Evolutionary conservation across 2,113 vertebrate species (phyloP).

Genomic region (Tupaia chinensis): DNA sequence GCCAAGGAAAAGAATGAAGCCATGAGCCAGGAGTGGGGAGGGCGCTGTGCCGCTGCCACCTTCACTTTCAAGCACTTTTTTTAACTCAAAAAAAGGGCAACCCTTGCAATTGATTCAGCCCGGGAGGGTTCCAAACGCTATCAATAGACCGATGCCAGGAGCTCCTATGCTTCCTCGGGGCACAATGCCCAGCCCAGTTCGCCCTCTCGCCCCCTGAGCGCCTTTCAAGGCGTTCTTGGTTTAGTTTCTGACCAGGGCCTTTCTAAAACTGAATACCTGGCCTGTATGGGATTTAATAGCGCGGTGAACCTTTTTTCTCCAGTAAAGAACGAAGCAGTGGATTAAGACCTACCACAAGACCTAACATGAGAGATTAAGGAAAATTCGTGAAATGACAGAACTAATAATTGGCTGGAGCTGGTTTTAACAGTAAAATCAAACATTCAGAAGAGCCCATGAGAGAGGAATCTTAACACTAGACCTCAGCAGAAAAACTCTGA

Average conservation of each 20-base stretch:
- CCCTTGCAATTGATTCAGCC: not conserved
- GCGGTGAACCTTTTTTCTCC: not conserved
- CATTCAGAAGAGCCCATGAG: not conserved
- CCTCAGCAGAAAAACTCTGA: not conserved
- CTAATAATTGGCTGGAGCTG: not conserved
- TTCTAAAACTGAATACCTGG: not conserved
- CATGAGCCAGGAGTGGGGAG: not conserved
- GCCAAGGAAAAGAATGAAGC: not conserved
- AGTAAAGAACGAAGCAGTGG: not conserved
- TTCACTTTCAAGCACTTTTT: slow-evolving; percentile 6
- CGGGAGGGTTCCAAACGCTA: not conserved
- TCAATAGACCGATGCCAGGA: not conserved
- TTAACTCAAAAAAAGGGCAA: not conserved
- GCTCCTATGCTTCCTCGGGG: not conserved
- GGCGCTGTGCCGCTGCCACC: slow-evolving; percentile 1
- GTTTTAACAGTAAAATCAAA: not conserved
- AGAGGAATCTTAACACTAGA: not conserved
- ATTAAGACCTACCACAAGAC: slow-evolving; percentile 12
- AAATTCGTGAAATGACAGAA: not conserved
- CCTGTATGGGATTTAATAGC: not conserved
- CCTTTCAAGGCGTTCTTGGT: not conserved
- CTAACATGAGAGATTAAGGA: not conserved
- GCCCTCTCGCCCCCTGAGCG: not conserved
- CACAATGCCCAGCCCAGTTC: not conserved
- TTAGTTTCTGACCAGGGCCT: not conserved